Evolutionary conservation across 1,140 invertebrate species (phyloP).

Genomic region (Solenopsis invicta): DNA sequence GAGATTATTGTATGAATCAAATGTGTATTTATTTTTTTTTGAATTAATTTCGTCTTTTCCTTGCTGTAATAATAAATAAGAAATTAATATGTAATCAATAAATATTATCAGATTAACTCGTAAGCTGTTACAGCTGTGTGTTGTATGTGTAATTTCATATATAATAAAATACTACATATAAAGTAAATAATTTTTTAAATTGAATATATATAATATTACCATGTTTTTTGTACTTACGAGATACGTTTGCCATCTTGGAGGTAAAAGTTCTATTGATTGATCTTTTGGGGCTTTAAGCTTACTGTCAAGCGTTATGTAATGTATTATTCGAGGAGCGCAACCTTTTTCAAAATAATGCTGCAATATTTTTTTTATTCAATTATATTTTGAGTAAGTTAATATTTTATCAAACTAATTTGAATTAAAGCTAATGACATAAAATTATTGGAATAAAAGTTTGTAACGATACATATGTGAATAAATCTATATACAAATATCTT

Average conservation of each 20-base stretch:
- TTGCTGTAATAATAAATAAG: constrained; percentile 56
- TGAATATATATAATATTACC: background rate
- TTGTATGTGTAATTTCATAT: background rate
- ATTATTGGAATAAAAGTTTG: too few species aligned
- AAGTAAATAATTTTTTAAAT: constrained; percentile 11
- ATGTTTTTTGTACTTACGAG: constrained; percentile 64
- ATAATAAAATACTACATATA: constrained; percentile 6
- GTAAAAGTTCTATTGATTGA: constrained; percentile 75
- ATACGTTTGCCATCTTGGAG: constrained; percentile 76
- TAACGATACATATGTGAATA: too few species aligned
- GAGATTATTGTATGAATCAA: constrained; percentile 53
- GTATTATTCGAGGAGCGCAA: constrained; percentile 77
- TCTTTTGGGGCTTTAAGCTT: constrained; percentile 78
- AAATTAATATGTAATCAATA: constrained; percentile 32
- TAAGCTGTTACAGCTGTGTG: constrained; percentile 3
- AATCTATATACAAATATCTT: too few species aligned
- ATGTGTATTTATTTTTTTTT: constrained; percentile 50
- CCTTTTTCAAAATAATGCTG: constrained; percentile 81
- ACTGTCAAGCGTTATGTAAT: constrained; percentile 75
- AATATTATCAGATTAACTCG: background rate
- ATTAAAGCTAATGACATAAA: too few species aligned
- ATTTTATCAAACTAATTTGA: too few species aligned
- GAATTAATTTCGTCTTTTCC: constrained; percentile 49
- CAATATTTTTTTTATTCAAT: constrained; percentile 59
- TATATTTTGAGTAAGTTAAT: background rate